Evolutionary conservation across 2,888 invertebrate species (phyloP), one percentile per base, ranked within the genome.

Genomic region (Metellina segmentata): DNA sequence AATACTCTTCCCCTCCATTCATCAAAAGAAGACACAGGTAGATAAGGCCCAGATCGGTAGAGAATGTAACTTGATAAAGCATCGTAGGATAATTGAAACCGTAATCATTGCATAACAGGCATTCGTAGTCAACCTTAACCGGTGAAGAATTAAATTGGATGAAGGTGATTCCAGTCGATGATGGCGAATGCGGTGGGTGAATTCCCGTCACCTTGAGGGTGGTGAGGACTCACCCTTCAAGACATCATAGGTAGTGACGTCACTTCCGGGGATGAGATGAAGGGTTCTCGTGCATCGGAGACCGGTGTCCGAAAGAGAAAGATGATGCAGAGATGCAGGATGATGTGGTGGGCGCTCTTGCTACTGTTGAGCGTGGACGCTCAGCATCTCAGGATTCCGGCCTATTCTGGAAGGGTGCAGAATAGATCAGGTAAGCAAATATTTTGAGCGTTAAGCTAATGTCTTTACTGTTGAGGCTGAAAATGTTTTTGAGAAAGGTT

Each of bases 301-400:
- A 74, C 52, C 34, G 19, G 34, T 77, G 77, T 75, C 71, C 70
- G 75, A 83, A 79, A 71, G 86, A 81, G 52, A 48, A 72, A 77
- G 77, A 78, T 86, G 90, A 77, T 91, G 71, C 52, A 19, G 75
- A 79, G 90, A 61, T 53, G 72, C 16, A 53, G 71, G 90, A 83
- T 81, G 90, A 11, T 91, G 91, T 53, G 52, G 82, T 83, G 81
- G 52, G 19, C 49, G 72, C 20, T 75, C 19, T 72, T 81, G 1
- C 51, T 83, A 13, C 34, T 78, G 69, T 16, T 83, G 9, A 69
- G 78, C 2, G 82, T 79, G 20, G 82, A 88, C 7, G 87, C 87
- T 9, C 91, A 91, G 51, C 78, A 91, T 16, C 52, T 91, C n/a
- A 53, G 91, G 13, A 87, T 88, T 11, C 83, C 91, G 61, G 91